Percentiles rank a stretch among this genome's conserved stretches.
Evolutionary conservation across 2,113 vertebrate genomes (phyloP).

Genomic region (Orthonyx spaldingii): DNA sequence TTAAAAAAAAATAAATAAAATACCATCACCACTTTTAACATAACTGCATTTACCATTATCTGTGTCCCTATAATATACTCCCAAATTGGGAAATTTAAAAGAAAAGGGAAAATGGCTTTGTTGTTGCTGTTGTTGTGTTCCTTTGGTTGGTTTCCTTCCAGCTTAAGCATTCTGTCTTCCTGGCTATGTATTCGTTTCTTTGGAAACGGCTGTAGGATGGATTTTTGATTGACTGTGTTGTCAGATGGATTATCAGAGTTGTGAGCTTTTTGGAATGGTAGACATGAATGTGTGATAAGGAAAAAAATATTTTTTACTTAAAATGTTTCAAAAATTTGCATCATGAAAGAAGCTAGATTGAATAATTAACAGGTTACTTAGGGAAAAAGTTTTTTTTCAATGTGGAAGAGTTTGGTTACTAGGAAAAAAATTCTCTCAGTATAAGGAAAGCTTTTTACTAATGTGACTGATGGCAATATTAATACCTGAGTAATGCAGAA

Average conservation of each 20-base stretch:
- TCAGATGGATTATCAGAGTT: constrained; percentile 52
- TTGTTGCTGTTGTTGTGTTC: constrained; percentile 42
- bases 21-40: neutral
- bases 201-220: constrained; percentile 52
- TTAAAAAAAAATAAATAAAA: neutral
- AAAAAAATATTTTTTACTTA: neutral
- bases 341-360: neutral
- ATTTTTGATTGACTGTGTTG: constrained; percentile 57
- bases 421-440: neutral
- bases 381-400: neutral
- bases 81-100: neutral
- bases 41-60: neutral
- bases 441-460: neutral
- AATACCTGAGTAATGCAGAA: neutral
- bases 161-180: constrained; percentile 49
- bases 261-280: constrained; percentile 35
- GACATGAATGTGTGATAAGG: constrained; percentile 23
- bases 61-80: neutral
- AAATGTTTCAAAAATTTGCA: constrained; percentile 17
- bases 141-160: constrained; percentile 47
- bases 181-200: constrained; percentile 40
- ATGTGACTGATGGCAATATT: neutral
- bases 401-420: neutral
- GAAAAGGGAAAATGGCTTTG: neutral
- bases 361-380: constrained; percentile 18